Evolutionary conservation across 2,113 vertebrate species (phyloP).

Genomic region (Triplophysa dalaica): DNA sequence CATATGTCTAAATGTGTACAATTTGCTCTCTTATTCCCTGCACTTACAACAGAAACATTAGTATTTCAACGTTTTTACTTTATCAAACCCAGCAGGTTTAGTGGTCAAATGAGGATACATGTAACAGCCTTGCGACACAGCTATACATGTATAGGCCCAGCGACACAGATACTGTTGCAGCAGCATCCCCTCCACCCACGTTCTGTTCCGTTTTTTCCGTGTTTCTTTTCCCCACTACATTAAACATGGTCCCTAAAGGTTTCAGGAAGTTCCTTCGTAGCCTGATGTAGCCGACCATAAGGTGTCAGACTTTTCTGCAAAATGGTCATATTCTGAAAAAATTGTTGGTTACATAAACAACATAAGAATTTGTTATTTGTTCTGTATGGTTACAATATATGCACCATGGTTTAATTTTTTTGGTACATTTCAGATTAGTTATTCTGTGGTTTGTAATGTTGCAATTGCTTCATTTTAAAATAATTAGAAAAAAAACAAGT

Average conservation of each 20-base stretch:
- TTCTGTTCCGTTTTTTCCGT: not conserved
- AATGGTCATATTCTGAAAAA: not conserved
- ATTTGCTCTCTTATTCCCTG: not conserved
- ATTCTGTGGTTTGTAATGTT: too few relatives aligned
- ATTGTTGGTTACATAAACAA: slow-evolving; percentile 2
- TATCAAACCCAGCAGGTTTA: slow-evolving; percentile 2
- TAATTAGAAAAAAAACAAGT: too few relatives aligned
- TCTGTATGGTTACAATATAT: slow-evolving; percentile 34
- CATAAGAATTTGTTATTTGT: slow-evolving; percentile 23
- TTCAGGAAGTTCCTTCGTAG: not conserved
- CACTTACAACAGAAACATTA: not conserved
- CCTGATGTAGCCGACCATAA: slow-evolving; percentile 12
- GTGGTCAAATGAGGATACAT: slow-evolving; percentile 20
- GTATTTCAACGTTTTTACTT: not conserved
- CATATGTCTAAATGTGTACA: too few relatives aligned
- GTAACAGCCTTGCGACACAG: not conserved
- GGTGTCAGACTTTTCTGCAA: not conserved
- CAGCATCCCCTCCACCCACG: slow-evolving; percentile 10
- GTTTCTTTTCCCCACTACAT: not conserved
- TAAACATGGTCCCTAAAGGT: slow-evolving; percentile 14
- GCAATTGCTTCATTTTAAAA: too few relatives aligned
- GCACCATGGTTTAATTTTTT: slow-evolving; percentile 9
- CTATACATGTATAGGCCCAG: too few relatives aligned
- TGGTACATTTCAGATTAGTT: not conserved
- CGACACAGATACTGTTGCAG: slow-evolving; percentile 7